These are phyloP conservation scores for Xestobium rufovillosum DNA, from an alignment of 2,888 invertebrate genomes.

Conservation along the genomic window DNA sequence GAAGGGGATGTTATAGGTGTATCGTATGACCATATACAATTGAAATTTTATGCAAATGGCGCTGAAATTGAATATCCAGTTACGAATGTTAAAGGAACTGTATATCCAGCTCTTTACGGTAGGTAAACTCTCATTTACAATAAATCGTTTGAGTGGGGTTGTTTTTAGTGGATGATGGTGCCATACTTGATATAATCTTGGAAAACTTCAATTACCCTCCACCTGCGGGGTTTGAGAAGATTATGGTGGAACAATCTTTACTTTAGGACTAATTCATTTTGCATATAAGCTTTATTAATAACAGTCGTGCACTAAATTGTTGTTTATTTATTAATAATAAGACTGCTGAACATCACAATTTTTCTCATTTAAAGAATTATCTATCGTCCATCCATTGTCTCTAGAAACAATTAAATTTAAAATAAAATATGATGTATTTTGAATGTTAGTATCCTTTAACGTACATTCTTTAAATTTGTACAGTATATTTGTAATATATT, in stretches of 20 bases:
- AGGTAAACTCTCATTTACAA: conserved; percentile 33
- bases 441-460: no score
- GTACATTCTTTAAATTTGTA: no score
- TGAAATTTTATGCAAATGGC: conserved; percentile 93
- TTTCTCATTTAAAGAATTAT: no score
- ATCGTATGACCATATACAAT: conserved; percentile 91
- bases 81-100: conserved; percentile 80
- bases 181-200: conserved; percentile 90
- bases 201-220: conserved; percentile 80
- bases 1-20: conserved; percentile 94
- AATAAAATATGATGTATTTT: no score
- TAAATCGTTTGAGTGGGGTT: conserved; percentile 17
- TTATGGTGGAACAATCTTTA: conserved; percentile 94
- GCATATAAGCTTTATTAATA: no score
- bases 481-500: no score
- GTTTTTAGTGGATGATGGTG: conserved; percentile 90
- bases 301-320: no score
- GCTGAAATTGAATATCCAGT: conserved; percentile 77
- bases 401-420: no score
- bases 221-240: conserved; percentile 85
- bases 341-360: no score
- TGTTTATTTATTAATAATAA: no score
- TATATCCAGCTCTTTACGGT: conserved; percentile 92
- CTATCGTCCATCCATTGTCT: no score
- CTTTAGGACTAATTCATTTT: no score